Percentiles rank a stretch among this genome's conserved stretches.
Conservation (phyloP, 2,797 vertebrate species). For the Intellagama lesueurii region DNA sequence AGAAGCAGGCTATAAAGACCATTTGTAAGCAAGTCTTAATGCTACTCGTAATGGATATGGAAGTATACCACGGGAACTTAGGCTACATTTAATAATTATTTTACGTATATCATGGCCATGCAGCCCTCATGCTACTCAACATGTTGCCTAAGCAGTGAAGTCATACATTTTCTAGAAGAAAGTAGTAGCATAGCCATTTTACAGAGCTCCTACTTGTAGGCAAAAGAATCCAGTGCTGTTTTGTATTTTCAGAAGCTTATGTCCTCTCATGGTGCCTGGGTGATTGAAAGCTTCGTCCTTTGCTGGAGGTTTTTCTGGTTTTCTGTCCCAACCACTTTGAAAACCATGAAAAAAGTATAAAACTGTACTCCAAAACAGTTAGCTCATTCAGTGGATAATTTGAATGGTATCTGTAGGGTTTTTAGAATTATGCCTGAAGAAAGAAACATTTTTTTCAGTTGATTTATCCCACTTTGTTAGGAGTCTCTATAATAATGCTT, state of each 20-base stretch:
- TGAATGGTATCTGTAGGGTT: slow-evolving; percentile 32
- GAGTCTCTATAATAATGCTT: not conserved
- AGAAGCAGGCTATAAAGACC: not conserved
- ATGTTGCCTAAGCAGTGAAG: not conserved
- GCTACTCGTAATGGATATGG: no score
- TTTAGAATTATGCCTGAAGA: slow-evolving; percentile 27
- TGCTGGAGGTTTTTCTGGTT: slow-evolving; percentile 17
- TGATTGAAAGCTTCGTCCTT: not conserved
- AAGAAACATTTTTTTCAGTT: not conserved
- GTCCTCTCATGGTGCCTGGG: not conserved
- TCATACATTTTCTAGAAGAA: not conserved
- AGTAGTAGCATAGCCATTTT: not conserved
- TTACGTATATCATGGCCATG: not conserved
- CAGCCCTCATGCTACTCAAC: not conserved
- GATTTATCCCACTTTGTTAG: not conserved
- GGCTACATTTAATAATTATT: not conserved
- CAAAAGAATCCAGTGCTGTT: not conserved
- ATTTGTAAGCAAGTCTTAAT: not conserved
- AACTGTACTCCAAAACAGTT: slow-evolving; percentile 47
- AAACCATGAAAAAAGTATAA: slow-evolving; percentile 33
- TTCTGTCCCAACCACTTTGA: slow-evolving; percentile 35
- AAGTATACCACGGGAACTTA: no score
- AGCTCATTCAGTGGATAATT: slow-evolving; percentile 51
- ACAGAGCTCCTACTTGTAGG: not conserved
- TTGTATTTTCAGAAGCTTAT: not conserved